These are phyloP conservation scores for Mirza zaza DNA, from an alignment of 2,113 vertebrate genomes.

Conservation along the genomic window DNA sequence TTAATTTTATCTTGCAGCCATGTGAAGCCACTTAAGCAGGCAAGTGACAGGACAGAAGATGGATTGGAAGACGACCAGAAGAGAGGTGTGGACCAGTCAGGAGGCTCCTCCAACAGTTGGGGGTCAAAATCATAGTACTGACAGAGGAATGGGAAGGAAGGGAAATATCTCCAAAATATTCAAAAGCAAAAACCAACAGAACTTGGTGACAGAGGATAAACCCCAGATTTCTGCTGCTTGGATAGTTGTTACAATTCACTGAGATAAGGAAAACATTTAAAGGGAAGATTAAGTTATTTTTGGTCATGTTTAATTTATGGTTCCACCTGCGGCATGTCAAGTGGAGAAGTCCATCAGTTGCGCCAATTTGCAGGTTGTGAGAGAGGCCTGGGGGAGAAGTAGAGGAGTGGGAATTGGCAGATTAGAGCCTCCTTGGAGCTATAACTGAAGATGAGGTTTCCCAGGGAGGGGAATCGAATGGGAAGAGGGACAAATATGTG, in stretches of 20 bases:
- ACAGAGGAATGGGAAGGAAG: background rate
- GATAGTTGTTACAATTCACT: background rate
- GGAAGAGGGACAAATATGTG: background rate
- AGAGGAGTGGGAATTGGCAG: rapidly evolving
- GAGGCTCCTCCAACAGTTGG: background rate
- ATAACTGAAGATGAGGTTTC: background rate
- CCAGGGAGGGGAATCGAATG: background rate
- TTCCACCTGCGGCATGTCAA: background rate
- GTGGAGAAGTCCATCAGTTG: background rate
- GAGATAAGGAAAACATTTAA: background rate
- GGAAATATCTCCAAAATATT: background rate
- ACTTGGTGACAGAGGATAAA: background rate
- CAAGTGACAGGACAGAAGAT: background rate
- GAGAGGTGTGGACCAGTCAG: background rate
- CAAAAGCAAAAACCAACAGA: background rate
- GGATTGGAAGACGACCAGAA: background rate
- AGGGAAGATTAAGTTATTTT: background rate
- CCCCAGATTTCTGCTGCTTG: background rate
- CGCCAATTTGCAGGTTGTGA: background rate
- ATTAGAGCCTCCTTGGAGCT: background rate
- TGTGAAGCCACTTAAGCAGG: background rate
- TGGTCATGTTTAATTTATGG: background rate
- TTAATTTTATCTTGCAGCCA: background rate
- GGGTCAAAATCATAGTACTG: background rate
- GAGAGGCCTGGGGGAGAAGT: background rate